Conservation (phyloP, 2,113 vertebrate genomes). For the Mustela lutreola region DNA sequence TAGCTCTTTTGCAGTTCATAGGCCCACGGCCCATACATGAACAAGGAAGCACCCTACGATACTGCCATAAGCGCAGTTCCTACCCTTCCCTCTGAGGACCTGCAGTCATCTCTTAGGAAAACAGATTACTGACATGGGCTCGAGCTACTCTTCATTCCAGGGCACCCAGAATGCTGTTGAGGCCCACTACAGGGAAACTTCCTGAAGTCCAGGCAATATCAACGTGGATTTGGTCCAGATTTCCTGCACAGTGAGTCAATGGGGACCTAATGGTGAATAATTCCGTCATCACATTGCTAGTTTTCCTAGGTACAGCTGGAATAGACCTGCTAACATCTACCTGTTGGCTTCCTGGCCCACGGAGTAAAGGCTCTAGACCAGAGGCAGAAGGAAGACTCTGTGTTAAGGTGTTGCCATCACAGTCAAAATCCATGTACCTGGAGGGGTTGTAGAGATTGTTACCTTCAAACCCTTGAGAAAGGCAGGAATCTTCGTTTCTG, state of each 20-base stretch:
- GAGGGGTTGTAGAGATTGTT: neutral
- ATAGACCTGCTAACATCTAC: neutral
- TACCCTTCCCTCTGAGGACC: neutral
- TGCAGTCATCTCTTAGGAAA: neutral
- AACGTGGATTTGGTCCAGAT: neutral
- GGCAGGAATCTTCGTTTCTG: neutral
- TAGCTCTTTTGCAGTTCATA: neutral
- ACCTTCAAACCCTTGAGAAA: neutral
- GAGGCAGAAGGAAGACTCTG: neutral
- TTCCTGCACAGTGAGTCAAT: neutral
- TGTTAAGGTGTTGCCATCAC: neutral
- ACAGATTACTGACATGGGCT: neutral
- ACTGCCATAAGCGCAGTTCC: neutral
- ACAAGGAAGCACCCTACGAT: neutral
- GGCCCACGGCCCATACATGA: neutral
- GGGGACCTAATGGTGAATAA: neutral
- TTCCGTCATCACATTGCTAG: neutral
- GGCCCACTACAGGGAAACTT: neutral
- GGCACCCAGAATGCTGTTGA: neutral
- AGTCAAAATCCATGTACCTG: neutral
- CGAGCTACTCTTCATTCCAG: neutral
- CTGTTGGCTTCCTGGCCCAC: neutral
- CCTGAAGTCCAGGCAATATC: neutral
- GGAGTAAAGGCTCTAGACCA: neutral
- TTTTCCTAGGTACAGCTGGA: neutral